Percentiles rank a stretch among this genome's conserved stretches.
These are phyloP conservation scores for Megaceryle torquata DNA, from an alignment of 2,113 vertebrate species.

Conservation along the genomic window DNA sequence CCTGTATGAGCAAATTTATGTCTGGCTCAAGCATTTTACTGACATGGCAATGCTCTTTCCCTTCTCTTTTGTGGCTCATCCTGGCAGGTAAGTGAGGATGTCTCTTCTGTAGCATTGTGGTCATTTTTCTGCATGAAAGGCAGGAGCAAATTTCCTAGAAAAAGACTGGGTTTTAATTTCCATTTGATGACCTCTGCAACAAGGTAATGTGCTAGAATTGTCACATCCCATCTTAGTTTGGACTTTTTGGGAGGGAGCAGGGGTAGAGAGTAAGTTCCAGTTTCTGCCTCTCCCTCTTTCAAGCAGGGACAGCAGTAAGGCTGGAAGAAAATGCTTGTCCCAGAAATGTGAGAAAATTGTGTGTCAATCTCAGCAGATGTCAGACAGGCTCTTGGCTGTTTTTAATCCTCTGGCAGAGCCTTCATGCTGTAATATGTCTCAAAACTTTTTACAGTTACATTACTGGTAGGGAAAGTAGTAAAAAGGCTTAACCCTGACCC, in stretches of 20 bases:
- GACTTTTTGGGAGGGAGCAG: not conserved
- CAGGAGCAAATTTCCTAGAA: not conserved
- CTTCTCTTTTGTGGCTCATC: not conserved
- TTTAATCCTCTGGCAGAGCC: not conserved
- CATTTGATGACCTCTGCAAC: not conserved
- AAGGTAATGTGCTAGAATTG: not conserved
- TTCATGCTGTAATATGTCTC: fast-evolving
- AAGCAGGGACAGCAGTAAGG: not conserved
- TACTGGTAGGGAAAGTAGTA: not conserved
- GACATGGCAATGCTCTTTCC: not conserved
- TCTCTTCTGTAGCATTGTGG: not conserved
- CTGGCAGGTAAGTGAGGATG: not conserved
- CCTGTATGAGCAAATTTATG: not conserved
- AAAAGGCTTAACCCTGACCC: not conserved
- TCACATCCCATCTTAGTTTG: not conserved
- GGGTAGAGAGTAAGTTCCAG: not conserved
- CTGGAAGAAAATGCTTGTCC: not conserved
- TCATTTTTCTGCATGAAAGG: not conserved
- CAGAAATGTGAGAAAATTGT: not conserved
- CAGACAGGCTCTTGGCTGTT: not conserved
- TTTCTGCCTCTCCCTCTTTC: not conserved
- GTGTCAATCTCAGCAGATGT: not conserved
- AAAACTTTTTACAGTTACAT: not conserved
- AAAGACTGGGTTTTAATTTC: not conserved
- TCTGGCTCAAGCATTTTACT: not conserved